Evolutionary conservation across 2,888 invertebrate genomes (phyloP).

Genomic region (Myathropa florea): DNA sequence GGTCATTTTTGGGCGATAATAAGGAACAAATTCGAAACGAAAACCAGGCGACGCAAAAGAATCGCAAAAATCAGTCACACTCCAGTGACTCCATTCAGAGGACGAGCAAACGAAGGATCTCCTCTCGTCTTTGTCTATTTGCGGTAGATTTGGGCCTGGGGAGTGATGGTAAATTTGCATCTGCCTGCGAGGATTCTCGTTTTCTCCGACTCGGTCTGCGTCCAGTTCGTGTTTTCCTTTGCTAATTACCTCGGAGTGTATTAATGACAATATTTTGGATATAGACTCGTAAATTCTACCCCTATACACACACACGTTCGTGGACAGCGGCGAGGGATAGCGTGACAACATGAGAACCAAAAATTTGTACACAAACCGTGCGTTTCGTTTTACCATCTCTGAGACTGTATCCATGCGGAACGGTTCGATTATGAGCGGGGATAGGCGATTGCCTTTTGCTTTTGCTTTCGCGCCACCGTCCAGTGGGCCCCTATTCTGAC

Average conservation of each 20-base stretch:
- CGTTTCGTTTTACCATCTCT: too few species aligned
- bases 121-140: slow-evolving; percentile 29
- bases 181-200: slow-evolving; percentile 21
- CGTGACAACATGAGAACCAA: slow-evolving; percentile 39
- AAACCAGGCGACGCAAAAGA: slow-evolving; percentile 32
- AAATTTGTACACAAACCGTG: slow-evolving; percentile 26
- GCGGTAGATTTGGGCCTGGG: slow-evolving; percentile 50
- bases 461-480: slow-evolving; percentile 12
- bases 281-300: slow-evolving; percentile 8
- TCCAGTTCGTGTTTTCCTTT: background rate
- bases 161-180: slow-evolving; percentile 61
- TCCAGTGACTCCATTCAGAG: slow-evolving; percentile 50
- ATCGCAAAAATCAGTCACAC: slow-evolving; percentile 62
- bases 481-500: slow-evolving; percentile 38
- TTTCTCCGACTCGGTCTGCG: background rate
- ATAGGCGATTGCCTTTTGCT: too few species aligned
- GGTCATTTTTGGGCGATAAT: slow-evolving; percentile 47
- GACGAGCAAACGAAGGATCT: slow-evolving; percentile 7
- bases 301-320: slow-evolving; percentile 7
- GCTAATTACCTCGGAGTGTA: slow-evolving; percentile 44
- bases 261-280: slow-evolving; percentile 26
- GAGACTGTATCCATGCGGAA: slow-evolving; percentile 35
- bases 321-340: slow-evolving; percentile 7
- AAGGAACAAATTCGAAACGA: slow-evolving; percentile 59
- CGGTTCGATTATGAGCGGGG: slow-evolving; percentile 47